These are phyloP conservation scores for Colletes collaris DNA, from an alignment of 2,888 invertebrate species.

Conservation along the genomic window DNA sequence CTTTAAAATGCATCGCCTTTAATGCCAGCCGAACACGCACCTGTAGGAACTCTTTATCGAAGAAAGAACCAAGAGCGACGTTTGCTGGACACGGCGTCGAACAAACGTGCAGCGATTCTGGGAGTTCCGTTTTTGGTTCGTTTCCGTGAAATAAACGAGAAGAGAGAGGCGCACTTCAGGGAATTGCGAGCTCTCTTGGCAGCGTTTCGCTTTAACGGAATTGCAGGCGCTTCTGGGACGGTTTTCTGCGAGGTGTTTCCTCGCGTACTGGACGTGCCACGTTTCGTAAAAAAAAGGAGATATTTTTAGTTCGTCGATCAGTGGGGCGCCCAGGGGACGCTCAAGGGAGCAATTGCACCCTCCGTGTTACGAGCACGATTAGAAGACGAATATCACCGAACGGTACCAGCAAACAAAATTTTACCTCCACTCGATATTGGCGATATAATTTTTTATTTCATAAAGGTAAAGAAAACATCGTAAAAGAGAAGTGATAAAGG, in stretches of 20 bases:
- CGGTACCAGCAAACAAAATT: no score
- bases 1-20: no score
- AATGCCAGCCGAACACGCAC: no score
- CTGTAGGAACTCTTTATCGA: no score
- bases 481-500: no score
- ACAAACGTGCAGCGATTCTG: slow-evolving; percentile 5
- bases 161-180: slow-evolving; percentile 23
- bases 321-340: no score
- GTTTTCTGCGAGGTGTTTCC: neutral
- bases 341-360: no score
- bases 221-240: slow-evolving; percentile 21
- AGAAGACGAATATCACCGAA: no score
- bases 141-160: slow-evolving; percentile 21
- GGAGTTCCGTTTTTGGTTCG: slow-evolving; percentile 24
- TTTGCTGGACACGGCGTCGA: neutral
- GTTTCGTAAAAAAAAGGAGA: neutral
- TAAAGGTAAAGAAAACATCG: no score
- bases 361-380: neutral
- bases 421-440: no score
- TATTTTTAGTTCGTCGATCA: neutral
- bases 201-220: slow-evolving; percentile 25
- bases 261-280: neutral
- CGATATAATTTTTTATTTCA: no score
- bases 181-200: slow-evolving; percentile 33
- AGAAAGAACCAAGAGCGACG: neutral